These are phyloP conservation scores for Bothrops jararaca DNA, from an alignment of 2,113 vertebrate species.

Conservation along the genomic window DNA sequence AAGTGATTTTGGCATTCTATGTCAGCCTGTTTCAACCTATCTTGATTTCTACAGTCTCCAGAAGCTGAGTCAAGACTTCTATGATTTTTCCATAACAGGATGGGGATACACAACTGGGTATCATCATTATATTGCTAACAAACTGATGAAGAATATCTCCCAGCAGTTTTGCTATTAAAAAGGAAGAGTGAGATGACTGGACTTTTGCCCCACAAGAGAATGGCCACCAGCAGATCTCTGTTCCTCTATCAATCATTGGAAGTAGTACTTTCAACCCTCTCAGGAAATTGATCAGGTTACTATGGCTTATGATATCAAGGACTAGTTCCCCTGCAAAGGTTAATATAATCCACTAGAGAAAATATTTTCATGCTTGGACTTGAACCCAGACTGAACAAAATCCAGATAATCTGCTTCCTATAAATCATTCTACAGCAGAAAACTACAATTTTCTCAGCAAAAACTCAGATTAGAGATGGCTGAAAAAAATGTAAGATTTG, in stretches of 20 bases:
- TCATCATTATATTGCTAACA: not conserved
- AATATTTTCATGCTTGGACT: not conserved
- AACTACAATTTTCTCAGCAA: not conserved
- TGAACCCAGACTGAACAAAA: not conserved
- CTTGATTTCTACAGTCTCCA: not conserved
- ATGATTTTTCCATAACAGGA: not conserved
- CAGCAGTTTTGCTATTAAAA: not conserved
- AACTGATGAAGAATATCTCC: not conserved
- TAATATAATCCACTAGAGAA: not conserved
- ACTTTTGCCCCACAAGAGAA: not conserved
- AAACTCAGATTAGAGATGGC: no score
- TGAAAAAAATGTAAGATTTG: not conserved
- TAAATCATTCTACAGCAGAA: not conserved
- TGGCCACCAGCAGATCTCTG: not conserved
- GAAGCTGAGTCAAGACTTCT: not conserved
- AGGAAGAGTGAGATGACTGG: not conserved
- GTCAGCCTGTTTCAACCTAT: not conserved
- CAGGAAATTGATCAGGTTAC: not conserved
- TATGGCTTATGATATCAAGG: not conserved
- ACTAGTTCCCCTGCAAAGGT: not conserved
- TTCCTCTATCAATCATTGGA: not conserved
- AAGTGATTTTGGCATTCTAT: not conserved
- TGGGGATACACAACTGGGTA: not conserved
- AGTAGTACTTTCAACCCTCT: not conserved
- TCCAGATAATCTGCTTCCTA: not conserved